Evolutionary conservation across 2,113 vertebrate genomes (phyloP).

Genomic region (Pedetes capensis): DNA sequence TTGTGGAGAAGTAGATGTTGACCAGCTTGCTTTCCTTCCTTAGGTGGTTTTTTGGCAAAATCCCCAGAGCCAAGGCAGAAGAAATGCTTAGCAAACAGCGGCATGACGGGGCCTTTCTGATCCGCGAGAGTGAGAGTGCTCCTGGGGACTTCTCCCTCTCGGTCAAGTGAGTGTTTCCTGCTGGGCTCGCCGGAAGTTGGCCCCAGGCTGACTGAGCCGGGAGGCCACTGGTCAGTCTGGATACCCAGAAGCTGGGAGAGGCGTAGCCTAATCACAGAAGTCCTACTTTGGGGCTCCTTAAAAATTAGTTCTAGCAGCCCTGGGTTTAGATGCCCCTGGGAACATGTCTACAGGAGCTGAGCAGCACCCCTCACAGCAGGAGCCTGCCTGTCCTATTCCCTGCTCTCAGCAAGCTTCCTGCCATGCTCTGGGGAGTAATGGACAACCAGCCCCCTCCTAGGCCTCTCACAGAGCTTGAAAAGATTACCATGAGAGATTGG

Average conservation of each 20-base stretch:
- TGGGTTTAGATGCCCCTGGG: neutral
- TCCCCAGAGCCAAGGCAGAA: slow-evolving; percentile 97
- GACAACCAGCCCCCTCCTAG: too few relatives aligned
- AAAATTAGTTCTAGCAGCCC: neutral
- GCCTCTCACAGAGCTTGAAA: too few relatives aligned
- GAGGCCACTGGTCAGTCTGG: neutral
- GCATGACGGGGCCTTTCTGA: slow-evolving; percentile 98
- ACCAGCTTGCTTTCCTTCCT: slow-evolving; percentile 61
- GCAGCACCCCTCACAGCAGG: too few relatives aligned
- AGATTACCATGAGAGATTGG: neutral
- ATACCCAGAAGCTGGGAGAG: neutral
- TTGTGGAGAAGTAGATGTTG: slow-evolving; percentile 61
- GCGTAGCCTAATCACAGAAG: neutral
- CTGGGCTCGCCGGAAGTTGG: neutral
- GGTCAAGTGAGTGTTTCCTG: slow-evolving; percentile 91
- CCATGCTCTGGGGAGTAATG: too few relatives aligned
- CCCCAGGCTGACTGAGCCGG: accelerated
- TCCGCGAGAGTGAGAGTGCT: slow-evolving; percentile 98
- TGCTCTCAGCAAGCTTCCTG: accelerated
- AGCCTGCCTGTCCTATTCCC: neutral
- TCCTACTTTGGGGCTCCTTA: neutral
- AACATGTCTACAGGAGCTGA: neutral
- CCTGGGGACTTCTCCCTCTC: slow-evolving; percentile 99
- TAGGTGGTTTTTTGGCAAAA: slow-evolving; percentile 99
- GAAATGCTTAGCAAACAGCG: slow-evolving; percentile 99